Evolutionary conservation across 2,113 vertebrate species (phyloP).

Genomic region (Phylloscopus trochilus): DNA sequence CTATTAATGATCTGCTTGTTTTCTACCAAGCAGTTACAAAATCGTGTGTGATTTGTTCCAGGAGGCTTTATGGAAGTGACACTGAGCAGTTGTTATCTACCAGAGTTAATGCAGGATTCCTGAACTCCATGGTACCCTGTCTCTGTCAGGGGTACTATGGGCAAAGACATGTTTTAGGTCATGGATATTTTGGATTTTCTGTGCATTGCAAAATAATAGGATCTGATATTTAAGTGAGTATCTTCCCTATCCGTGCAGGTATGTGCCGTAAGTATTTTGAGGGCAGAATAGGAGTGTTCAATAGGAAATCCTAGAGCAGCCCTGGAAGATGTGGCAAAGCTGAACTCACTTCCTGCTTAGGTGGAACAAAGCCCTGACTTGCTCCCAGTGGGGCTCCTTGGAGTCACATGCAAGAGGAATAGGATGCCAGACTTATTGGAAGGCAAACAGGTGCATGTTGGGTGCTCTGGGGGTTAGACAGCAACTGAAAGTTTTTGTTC

Average conservation of each 20-base stretch:
- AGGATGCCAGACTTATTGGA: neutral
- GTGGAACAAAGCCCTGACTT: neutral
- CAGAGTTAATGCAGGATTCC: neutral
- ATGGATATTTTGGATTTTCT: neutral
- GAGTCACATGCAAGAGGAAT: accelerated
- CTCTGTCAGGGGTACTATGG: neutral
- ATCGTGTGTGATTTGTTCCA: neutral
- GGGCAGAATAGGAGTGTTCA: neutral
- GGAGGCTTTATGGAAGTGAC: neutral
- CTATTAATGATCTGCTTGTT: neutral
- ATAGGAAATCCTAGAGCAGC: neutral
- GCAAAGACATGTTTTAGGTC: neutral
- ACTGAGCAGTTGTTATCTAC: neutral
- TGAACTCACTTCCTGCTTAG: neutral
- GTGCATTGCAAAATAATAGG: neutral
- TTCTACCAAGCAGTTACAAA: neutral
- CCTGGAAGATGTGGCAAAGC: neutral
- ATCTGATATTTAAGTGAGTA: neutral
- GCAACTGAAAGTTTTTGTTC: neutral
- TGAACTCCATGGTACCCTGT: neutral
- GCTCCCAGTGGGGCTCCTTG: accelerated
- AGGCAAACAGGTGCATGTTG: neutral
- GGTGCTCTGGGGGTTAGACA: neutral
- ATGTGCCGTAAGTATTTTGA: neutral
- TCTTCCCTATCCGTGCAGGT: neutral